A percentile compares a stretch with the other conserved stretches of the same genome.
phyloP scores from a whole-genome alignment of 2,113 vertebrate genomes.

The Pipra filicauda region DNA sequence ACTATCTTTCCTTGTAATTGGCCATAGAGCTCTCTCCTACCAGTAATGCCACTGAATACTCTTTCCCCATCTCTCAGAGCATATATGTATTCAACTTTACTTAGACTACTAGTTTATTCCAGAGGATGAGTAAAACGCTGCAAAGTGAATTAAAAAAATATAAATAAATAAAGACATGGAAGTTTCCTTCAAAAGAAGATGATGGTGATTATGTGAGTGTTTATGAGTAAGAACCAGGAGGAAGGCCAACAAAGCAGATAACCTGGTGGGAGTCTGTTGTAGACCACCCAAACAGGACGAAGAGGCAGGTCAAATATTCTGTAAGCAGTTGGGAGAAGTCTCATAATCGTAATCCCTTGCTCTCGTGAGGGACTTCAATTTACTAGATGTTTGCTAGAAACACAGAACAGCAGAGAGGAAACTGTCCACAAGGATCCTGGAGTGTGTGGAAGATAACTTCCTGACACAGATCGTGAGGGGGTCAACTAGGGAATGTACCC shows the following conservation, averaged over 20 bases:
- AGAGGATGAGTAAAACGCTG: neutral
- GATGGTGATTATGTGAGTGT: neutral
- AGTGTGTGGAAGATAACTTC: neutral
- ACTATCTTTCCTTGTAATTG: neutral
- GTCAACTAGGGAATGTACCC: neutral
- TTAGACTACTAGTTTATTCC: neutral
- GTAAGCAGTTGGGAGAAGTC: neutral
- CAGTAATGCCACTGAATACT: neutral
- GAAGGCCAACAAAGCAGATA: neutral
- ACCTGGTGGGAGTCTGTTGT: neutral
- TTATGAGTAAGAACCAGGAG: neutral
- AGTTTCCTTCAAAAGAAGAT: neutral
- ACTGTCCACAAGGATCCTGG: neutral
- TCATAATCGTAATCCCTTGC: neutral
- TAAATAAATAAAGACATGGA: rapidly evolving
- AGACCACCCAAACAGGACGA: neutral
- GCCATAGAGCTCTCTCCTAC: neutral
- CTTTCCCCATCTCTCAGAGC: neutral
- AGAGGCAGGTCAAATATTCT: neutral
- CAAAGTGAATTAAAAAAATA: neutral
- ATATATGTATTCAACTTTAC: rapidly evolving
- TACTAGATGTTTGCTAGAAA: neutral
- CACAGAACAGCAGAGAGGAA: rapidly evolving
- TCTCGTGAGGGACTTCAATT: neutral
- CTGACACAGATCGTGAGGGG: neutral